Evolutionary conservation across 2,113 vertebrate species (phyloP), one percentile per base, ranked within the genome.

Genomic region (Labrus mixtus): DNA sequence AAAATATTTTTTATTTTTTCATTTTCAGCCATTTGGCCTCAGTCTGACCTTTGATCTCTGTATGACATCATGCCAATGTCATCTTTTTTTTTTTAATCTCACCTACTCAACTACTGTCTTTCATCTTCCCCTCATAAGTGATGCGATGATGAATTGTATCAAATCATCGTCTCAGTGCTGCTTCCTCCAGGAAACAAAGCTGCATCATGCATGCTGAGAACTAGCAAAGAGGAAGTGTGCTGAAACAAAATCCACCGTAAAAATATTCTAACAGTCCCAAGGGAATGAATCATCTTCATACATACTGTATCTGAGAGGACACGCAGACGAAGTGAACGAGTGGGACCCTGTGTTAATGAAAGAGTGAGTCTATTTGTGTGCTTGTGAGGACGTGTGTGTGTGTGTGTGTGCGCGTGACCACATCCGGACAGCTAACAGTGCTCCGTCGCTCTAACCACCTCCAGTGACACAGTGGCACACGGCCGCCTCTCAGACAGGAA

Each of bases 401-500:
- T 19, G 65, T 54, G 61, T 33, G 29, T 33, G 29, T 33, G 29
- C 6, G 62, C 17, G 6, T 19, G 54, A 68, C 69, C 60, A 82
- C 45, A 79, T 84, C 80, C 33, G 16, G 66, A 56, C 29, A 66
- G 57, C 41, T 8, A 64, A 43, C 69, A 41, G 48, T 13, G 53
- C 58, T 22, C 36, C 16, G 53, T 56, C 15, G 19, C 12, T 29
- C 33, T 19, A 66, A 76, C 25, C 67, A 60, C 70, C 51, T 56
- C 45, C 22, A 53, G 74, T 78, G 80, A 86, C 68, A 83, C 67
- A 58, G 10, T 15, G 59, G 50, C 51, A 73, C 55, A 82, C 75
- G 16, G 71, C 64, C 19, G 23, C 76, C 15, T 36, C 59, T 84
- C 73, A 78, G 78, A 82, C 76, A 89, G 92, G 83, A 92, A 86